These are phyloP conservation scores for Scartelaos histophorus DNA, from an alignment of 2,113 vertebrate species.

Conservation along the genomic window DNA sequence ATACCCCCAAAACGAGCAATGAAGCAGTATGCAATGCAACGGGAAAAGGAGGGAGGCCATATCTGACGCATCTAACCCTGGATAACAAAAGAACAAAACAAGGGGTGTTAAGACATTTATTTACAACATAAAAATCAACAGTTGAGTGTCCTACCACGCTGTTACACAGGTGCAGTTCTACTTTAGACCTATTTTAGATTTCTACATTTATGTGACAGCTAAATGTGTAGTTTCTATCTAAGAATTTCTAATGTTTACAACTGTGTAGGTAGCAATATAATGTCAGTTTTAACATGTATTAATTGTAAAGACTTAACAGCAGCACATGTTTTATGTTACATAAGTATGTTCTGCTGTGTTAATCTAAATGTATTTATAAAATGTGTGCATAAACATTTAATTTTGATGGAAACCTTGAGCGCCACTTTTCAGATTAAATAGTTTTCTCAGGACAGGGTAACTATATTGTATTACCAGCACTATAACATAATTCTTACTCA, in stretches of 20 bases:
- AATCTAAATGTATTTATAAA: constrained; percentile 21
- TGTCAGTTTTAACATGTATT: background rate
- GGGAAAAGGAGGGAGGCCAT: constrained; percentile 50
- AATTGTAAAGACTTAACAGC: constrained; percentile 15
- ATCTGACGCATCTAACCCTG: constrained; percentile 31
- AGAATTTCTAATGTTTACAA: constrained; percentile 6
- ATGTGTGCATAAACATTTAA: constrained; percentile 16
- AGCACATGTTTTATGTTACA: constrained; percentile 12
- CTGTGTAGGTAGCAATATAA: constrained; percentile 9
- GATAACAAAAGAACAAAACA: constrained; percentile 18
- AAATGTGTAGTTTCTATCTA: background rate
- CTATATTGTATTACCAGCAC: constrained; percentile 49
- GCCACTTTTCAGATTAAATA: constrained; percentile 24
- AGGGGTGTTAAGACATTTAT: constrained; percentile 68
- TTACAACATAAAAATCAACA: constrained; percentile 59
- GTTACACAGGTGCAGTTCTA: constrained; percentile 35
- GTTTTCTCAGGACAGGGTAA: constrained; percentile 39
- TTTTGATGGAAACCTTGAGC: constrained; percentile 30
- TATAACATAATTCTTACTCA: constrained; percentile 30
- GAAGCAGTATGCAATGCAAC: constrained; percentile 71
- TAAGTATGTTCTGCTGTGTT: background rate
- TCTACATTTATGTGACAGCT: constrained; percentile 32
- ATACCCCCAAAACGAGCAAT: constrained; percentile 79
- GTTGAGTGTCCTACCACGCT: constrained; percentile 46
- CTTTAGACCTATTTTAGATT: constrained; percentile 28